Base-by-base conservation (phyloP, 2,888 invertebrate genomes). In the Platypus cylindrus region DNA sequence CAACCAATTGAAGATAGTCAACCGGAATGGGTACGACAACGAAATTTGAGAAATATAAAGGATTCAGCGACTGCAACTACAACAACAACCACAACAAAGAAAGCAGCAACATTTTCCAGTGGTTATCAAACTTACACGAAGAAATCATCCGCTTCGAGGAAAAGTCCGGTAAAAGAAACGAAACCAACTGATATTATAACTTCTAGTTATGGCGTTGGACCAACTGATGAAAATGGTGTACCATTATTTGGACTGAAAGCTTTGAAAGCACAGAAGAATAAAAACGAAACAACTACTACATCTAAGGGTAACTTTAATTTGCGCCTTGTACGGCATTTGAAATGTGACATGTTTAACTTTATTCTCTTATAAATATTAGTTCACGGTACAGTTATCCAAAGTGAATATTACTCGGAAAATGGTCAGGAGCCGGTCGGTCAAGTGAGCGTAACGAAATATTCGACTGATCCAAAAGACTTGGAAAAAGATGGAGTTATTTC, bases 171-270 rank as follows among this genome's bases (percentile, higher is more conserved):
- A 2, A 56, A 55, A 37, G 60, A 62, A 32, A 38, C 49, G 3
- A 52, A 57, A 50, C 66, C 70, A 1, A 68, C 67, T 0, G 78
- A 81, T 54, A 71, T 71, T 17, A 77, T 85, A 38, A 83, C 78
- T 3, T 83, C 83, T 2, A 79, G 82, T 55, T 85, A 85, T 57
- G 84, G 84, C 2, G 78, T 82, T 2, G 85, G 85, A 1, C 85
- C 85, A 16, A 75, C 79, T 2, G 85, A 85, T 54, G 80, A 83
- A 45, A 75, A 81, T 47, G 84, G 85, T 8, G 66, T 70, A 37
- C 84, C 84, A 14, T 65, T 85, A 37, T 85, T 85, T 61, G 85
- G 85, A 34, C 72, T 85, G 47, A 72, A 71, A 53, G 84, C 85
- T 36, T 66, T 85, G 38, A 66, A 71, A 44, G 67, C 68, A 38